Base-by-base conservation (phyloP, 2,797 vertebrate species). In the Echiichthys vipera region DNA sequence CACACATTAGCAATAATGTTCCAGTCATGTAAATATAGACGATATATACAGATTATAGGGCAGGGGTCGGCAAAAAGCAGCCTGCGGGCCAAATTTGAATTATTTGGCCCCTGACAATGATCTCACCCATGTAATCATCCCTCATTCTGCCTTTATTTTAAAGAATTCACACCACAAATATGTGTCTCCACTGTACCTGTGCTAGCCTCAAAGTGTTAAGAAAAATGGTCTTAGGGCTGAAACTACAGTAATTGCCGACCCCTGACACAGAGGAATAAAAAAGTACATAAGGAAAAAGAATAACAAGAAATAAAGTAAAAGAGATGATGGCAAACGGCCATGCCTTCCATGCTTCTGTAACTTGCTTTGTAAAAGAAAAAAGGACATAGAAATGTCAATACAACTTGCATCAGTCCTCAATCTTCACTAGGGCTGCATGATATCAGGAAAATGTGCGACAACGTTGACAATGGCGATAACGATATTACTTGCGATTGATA, bases 291-390 rank as follows among this genome's bases (percentile, higher is more conserved):
- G 11, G 50, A 57, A 15, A 43, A 58, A 42, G 17, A 37, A 34
- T 36, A 12, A 54, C 34, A 74, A 70, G 5, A 75, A 63, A 53
- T 18, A 46, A 36, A 78, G 53, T 30, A 61, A 84, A 70, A 70
- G 14, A 78, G 43, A 85, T 87, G 70, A 78, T 76, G 78, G 83
- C 56, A 84, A 75, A 88, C 29, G 42, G 54, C 83, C 90, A 94
- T 91, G 91, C 91, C 80, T 88, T 86, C 78, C 91, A 93, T 95
- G 93, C 92, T 81, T 83, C 78, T 85, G 70, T 71, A 17, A 84
- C 37, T 81, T 75, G 66, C 77, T 80, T 84, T 63, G 43, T 67
- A 61, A 79, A 73, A 54, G 34, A 55, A 49, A 80, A 70, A 57
- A 43, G 27, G 39, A 57, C 22, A 56, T 22, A 62, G 25, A 81